Percentiles rank a stretch among this genome's conserved stretches.
These are phyloP conservation scores for Caenorhabditis parvicauda DNA, from an alignment of 2,888 invertebrate species.

Conservation along the genomic window DNA sequence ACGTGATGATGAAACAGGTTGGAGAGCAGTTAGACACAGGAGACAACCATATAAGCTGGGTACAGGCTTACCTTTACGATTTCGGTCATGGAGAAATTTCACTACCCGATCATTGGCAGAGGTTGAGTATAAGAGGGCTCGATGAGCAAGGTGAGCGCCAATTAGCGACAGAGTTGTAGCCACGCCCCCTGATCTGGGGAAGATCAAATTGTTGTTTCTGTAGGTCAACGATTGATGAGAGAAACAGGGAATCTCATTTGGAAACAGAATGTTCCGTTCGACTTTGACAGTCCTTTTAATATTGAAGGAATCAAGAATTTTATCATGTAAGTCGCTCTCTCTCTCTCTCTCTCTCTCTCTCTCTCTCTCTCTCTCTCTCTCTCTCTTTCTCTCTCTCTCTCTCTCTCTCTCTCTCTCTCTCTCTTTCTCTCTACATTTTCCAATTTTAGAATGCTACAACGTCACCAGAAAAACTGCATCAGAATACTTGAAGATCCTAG, in stretches of 20 bases:
- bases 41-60: constrained; percentile 45
- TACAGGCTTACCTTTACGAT: constrained; percentile 53
- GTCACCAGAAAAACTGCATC: constrained; percentile 46
- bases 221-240: constrained; percentile 29
- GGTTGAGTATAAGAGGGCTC: constrained; percentile 33
- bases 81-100: constrained; percentile 48
- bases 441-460: constrained; percentile 43
- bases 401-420: no score
- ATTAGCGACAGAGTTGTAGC: not conserved
- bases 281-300: constrained; percentile 48
- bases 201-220: not conserved
- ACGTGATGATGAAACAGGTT: constrained; percentile 55
- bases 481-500: constrained; percentile 37
- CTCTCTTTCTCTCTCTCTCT: no score
- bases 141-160: constrained; percentile 34
- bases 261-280: constrained; percentile 44
- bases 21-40: constrained; percentile 21
- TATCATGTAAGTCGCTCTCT: constrained; percentile 30
- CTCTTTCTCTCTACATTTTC: no score
- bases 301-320: constrained; percentile 46
- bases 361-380: no score
- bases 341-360: no score
- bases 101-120: constrained; percentile 41
- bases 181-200: not conserved
- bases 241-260: constrained; percentile 42